Percentiles rank a stretch among this genome's conserved stretches.
phyloP scores from a whole-genome alignment of 1,140 invertebrate species.

The Cataglyphis hispanica region DNA sequence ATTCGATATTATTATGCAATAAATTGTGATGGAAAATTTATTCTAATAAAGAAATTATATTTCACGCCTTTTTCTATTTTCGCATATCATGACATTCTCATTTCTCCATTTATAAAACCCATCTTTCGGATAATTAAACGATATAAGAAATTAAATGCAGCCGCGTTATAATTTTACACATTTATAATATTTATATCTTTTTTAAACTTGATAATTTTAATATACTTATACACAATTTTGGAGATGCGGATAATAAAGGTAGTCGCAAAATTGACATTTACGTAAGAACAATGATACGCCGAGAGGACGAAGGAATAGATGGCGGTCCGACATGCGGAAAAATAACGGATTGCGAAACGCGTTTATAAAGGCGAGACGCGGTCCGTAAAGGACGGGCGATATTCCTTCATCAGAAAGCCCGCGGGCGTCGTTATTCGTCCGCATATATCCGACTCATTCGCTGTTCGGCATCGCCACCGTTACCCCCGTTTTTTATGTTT shows the following conservation, averaged over 20 bases:
- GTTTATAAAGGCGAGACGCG: no score
- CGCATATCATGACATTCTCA: background rate
- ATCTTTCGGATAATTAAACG: no score
- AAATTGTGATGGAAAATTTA: background rate
- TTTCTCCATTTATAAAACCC: background rate
- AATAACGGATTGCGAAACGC: no score
- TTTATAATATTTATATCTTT: no score
- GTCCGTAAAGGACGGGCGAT: conserved; percentile 82
- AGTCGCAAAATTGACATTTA: conserved; percentile 12
- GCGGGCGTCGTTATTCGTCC: conserved; percentile 81
- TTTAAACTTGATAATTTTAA: background rate
- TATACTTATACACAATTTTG: background rate
- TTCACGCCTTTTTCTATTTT: background rate
- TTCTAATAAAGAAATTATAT: conserved; percentile 13
- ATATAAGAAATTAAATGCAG: background rate
- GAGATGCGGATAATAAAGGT: background rate
- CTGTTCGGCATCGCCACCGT: conserved; percentile 78
- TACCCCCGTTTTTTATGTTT: conserved; percentile 80
- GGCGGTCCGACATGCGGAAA: conserved; percentile 40
- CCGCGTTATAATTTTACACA: no score
- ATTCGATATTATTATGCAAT: conserved; percentile 10
- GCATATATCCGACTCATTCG: conserved; percentile 76
- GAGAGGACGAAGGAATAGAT: background rate
- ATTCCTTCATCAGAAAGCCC: conserved; percentile 82
- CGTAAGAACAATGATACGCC: background rate